phyloP scores from a whole-genome alignment of 64 coral and sea anemone genomes.

The Hydrozoanthus tunicans region DNA sequence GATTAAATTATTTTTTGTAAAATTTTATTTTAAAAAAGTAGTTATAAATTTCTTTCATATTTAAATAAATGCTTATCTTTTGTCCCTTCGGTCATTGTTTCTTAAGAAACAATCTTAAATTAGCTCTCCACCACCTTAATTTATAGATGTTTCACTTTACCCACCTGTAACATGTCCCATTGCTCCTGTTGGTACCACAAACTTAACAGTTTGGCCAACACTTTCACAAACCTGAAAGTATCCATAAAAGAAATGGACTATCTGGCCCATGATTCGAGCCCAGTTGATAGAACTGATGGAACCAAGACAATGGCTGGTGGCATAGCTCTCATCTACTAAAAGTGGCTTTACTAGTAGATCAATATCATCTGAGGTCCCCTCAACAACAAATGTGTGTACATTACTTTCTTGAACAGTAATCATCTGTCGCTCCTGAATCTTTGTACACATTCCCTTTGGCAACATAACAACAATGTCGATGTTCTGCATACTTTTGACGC shows the following conservation, averaged over 20 bases:
- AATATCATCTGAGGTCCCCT: slow-evolving; percentile 88
- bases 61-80: no score
- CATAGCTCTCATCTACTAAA: slow-evolving; percentile 58
- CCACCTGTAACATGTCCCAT: slow-evolving; percentile 92
- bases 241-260: slow-evolving; percentile 87
- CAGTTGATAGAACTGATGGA: slow-evolving; percentile 87
- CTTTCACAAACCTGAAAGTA: slow-evolving; percentile 80
- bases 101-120: no score
- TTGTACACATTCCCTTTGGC: slow-evolving; percentile 84
- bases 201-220: slow-evolving; percentile 64
- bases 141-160: no score
- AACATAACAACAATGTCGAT: slow-evolving; percentile 85
- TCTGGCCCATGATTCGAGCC: slow-evolving; percentile 81
- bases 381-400: slow-evolving; percentile 79
- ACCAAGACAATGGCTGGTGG: slow-evolving; percentile 62
- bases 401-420: slow-evolving; percentile 80
- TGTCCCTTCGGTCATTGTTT: no score
- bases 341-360: slow-evolving; percentile 65
- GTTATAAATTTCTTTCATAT: no score
- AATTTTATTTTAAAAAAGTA: no score
- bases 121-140: no score
- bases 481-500: slow-evolving; percentile 58
- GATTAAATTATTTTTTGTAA: no score
- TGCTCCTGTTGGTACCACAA: slow-evolving; percentile 91
- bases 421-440: slow-evolving; percentile 91